Percentiles rank a stretch among this genome's conserved stretches.
These are phyloP conservation scores for Atrichornis clamosus DNA, from an alignment of 2,113 vertebrate genomes.

Conservation along the genomic window DNA sequence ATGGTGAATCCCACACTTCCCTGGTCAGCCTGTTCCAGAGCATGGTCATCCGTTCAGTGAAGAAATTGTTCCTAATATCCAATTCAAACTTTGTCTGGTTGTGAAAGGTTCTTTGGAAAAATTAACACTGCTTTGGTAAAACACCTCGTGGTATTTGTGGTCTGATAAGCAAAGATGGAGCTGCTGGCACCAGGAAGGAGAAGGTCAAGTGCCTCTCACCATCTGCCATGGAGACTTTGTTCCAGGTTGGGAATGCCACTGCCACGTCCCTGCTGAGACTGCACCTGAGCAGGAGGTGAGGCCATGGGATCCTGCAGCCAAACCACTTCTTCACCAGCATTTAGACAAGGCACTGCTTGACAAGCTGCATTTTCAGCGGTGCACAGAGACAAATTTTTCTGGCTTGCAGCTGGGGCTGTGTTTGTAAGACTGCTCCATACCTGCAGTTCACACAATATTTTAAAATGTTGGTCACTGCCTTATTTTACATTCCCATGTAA, in stretches of 20 bases:
- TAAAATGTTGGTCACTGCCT: neutral
- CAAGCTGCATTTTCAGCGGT: neutral
- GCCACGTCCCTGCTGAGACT: neutral
- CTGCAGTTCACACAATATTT: neutral
- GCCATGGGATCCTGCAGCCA: neutral
- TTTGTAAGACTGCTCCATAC: neutral
- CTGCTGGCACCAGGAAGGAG: neutral
- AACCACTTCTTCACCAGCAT: neutral
- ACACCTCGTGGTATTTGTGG: fast-evolving
- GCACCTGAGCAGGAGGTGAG: neutral
- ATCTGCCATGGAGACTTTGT: neutral
- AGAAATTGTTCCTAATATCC: neutral
- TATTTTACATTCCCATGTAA: neutral
- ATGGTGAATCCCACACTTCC: neutral
- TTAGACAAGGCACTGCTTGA: neutral
- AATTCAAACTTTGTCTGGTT: neutral
- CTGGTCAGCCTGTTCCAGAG: neutral
- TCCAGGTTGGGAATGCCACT: neutral
- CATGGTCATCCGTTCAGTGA: neutral
- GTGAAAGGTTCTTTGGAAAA: neutral
- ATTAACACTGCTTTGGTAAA: neutral
- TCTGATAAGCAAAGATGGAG: neutral
- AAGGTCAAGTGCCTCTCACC: neutral
- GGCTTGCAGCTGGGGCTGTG: fast-evolving
- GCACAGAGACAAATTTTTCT: neutral